Evolutionary conservation across 2,888 invertebrate genomes (phyloP).

Genomic region (Dryomyza anilis): DNA sequence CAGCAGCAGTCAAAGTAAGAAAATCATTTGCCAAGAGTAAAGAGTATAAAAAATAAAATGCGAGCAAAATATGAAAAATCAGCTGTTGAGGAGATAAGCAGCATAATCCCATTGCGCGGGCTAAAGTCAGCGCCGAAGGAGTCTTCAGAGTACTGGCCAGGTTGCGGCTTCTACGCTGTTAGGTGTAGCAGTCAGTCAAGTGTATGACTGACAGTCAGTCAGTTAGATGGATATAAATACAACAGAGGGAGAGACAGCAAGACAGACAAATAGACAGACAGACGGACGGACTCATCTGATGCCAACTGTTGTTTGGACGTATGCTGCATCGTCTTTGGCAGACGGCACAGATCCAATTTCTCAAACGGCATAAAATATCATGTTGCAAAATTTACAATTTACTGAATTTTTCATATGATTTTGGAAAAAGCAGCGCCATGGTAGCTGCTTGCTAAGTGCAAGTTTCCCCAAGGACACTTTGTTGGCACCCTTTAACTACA

Average conservation of each 20-base stretch:
- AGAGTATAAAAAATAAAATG: too few relatives aligned
- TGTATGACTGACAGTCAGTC: neutral
- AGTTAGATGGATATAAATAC: neutral
- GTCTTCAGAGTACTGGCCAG: too few relatives aligned
- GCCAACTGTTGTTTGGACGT: neutral
- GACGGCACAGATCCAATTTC: constrained; percentile 46
- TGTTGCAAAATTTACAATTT: constrained; percentile 30
- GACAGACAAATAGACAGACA: neutral
- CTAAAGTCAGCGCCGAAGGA: too few relatives aligned
- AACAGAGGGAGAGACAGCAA: neutral
- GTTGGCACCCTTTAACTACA: too few relatives aligned
- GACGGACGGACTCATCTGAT: neutral
- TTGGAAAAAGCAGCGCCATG: constrained; percentile 18
- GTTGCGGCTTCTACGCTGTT: too few relatives aligned
- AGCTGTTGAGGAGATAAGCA: constrained; percentile 1
- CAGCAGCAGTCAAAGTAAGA: too few relatives aligned
- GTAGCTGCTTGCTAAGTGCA: constrained; percentile 11
- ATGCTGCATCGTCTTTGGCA: neutral
- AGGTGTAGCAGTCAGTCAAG: too few relatives aligned
- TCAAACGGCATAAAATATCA: constrained; percentile 46
- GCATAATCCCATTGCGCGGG: constrained; percentile 5
- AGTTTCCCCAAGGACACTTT: too few relatives aligned
- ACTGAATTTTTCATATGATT: constrained; percentile 31
- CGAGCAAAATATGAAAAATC: constrained; percentile 15
- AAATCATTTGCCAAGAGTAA: too few relatives aligned